Percentiles rank a stretch among this genome's conserved stretches.
These are phyloP conservation scores for Hypocryptadius cinnamomeus DNA, from an alignment of 2,113 vertebrate genomes.

Conservation along the genomic window DNA sequence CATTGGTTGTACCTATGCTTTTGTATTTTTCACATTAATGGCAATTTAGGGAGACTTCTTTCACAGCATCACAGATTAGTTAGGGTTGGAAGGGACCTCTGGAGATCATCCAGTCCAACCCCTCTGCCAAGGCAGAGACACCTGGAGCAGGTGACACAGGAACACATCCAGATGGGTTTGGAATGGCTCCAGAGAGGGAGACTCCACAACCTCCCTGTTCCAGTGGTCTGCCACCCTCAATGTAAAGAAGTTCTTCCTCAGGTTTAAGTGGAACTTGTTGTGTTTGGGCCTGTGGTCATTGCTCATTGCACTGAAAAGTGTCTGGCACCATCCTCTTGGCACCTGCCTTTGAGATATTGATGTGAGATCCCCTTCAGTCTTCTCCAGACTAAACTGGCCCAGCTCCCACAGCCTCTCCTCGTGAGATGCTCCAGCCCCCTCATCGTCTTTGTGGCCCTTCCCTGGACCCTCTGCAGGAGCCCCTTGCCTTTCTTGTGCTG, in stretches of 20 bases:
- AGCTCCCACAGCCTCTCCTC: neutral
- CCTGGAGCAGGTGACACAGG: neutral
- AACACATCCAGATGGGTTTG: neutral
- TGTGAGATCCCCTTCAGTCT: neutral
- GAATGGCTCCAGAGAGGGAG: neutral
- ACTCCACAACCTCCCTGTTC: neutral
- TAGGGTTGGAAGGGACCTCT: neutral
- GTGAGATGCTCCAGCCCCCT: neutral
- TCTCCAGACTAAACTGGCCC: neutral
- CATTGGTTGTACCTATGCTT: too few species aligned
- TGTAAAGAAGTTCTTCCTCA: neutral
- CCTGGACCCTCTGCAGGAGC: neutral
- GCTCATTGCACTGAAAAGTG: neutral
- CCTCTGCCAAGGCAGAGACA: neutral
- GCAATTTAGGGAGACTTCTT: neutral
- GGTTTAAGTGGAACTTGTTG: neutral
- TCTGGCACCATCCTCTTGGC: too few species aligned
- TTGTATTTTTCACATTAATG: neutral
- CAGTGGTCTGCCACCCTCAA: neutral
- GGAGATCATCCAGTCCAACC: neutral
- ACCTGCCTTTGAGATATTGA: neutral
- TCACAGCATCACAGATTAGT: neutral
- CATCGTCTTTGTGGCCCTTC: too few species aligned
- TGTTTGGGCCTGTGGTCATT: neutral
- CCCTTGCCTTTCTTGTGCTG: neutral